Percentiles rank a stretch among this genome's conserved stretches.
These are phyloP conservation scores for Paratilapia polleni DNA, from an alignment of 2,113 vertebrate genomes.

Conservation along the genomic window DNA sequence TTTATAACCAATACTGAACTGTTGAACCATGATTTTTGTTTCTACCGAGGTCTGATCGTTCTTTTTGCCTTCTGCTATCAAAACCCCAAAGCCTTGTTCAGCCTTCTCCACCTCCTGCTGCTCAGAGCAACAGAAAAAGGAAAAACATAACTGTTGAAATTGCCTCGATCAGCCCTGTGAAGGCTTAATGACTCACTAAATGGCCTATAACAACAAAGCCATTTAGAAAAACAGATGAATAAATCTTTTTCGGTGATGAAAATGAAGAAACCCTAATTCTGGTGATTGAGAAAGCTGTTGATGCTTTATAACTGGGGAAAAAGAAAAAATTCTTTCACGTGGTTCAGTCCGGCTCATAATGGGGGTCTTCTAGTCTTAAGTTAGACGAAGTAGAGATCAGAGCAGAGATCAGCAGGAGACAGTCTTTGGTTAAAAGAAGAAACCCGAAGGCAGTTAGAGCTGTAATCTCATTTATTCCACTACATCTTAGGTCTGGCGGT, in stretches of 20 bases:
- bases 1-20: constrained; percentile 31
- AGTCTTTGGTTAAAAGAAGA: constrained; percentile 1
- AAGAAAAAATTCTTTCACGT: constrained; percentile 7
- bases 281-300: neutral
- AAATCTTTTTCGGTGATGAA: constrained; percentile 52
- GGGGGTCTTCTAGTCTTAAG: neutral
- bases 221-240: constrained; percentile 51
- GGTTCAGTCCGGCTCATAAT: neutral
- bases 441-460: neutral
- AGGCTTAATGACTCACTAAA: constrained; percentile 62
- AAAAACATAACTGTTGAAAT: constrained; percentile 52
- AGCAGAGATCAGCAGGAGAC: constrained; percentile 15
- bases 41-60: neutral
- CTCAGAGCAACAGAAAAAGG: constrained; percentile 2
- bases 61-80: constrained; percentile 17
- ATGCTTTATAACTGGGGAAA: constrained; percentile 3
- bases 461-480: constrained; percentile 19
- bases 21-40: neutral
- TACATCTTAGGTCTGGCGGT: constrained; percentile 13
- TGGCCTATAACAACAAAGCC: constrained; percentile 39
- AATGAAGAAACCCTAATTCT: constrained; percentile 8
- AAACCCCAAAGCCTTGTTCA: neutral
- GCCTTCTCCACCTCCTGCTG: constrained; percentile 25
- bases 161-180: constrained; percentile 41
- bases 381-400: constrained; percentile 14